phyloP scores from a whole-genome alignment of 1,140 invertebrate genomes.

The Pantala flavescens region DNA sequence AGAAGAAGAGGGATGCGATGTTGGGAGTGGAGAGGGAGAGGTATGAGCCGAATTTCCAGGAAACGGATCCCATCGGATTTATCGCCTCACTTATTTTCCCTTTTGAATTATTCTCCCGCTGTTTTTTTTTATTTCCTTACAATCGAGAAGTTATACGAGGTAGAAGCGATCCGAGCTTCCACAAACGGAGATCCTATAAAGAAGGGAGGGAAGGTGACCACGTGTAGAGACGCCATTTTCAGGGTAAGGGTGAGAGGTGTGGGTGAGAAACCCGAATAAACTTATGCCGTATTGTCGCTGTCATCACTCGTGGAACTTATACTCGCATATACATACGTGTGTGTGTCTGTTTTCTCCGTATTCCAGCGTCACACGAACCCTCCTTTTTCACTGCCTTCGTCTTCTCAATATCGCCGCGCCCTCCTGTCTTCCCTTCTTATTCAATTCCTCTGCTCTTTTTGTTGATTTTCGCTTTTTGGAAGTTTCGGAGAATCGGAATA shows the following conservation, averaged over 20 bases:
- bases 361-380: not conserved
- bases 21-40: not conserved
- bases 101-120: not conserved
- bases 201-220: not conserved
- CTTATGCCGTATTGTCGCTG: not conserved
- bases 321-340: not conserved
- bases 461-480: no score
- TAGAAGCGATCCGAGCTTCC: not conserved
- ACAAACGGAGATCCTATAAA: not conserved
- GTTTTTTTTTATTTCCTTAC: not conserved
- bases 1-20: not conserved
- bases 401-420: not conserved
- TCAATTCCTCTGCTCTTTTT: not conserved
- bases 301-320: not conserved
- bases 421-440: not conserved
- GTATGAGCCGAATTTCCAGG: not conserved
- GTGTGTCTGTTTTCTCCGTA: not conserved
- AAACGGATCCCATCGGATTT: not conserved
- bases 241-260: not conserved
- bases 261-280: not conserved
- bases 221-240: no score
- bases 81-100: not conserved
- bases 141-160: not conserved
- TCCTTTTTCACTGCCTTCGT: not conserved
- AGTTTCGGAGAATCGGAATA: no score